Evolutionary conservation across 2,113 vertebrate species (phyloP).

Genomic region (Oreochromis aureus): DNA sequence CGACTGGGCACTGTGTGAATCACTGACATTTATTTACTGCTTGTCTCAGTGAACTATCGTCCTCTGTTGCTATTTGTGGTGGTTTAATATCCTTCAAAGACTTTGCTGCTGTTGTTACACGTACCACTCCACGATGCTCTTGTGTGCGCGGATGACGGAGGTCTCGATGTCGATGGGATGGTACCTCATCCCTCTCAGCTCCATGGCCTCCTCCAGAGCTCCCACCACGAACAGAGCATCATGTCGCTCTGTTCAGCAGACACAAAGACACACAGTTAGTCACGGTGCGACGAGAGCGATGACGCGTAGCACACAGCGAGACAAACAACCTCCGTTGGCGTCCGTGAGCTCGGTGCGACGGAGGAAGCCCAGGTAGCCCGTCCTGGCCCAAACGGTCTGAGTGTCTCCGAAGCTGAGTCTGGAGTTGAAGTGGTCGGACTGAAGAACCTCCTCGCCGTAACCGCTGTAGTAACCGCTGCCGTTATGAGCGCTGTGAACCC

Average conservation of each 20-base stretch:
- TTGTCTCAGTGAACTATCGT: neutral
- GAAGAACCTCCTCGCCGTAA: slow-evolving; percentile 93
- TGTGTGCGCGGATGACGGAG: slow-evolving; percentile 94
- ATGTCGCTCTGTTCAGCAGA: slow-evolving; percentile 80
- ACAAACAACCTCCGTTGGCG: slow-evolving; percentile 84
- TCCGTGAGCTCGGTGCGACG: slow-evolving; percentile 95
- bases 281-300: accelerated
- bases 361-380: slow-evolving; percentile 95
- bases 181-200: slow-evolving; percentile 95
- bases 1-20: neutral
- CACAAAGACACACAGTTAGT: neutral
- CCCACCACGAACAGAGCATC: slow-evolving; percentile 97
- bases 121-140: slow-evolving; percentile 97
- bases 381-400: slow-evolving; percentile 91
- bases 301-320: accelerated
- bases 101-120: neutral
- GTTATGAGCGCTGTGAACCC: slow-evolving; percentile 96
- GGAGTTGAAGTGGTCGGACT: slow-evolving; percentile 96
- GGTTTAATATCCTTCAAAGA: neutral
- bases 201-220: slow-evolving; percentile 97
- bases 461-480: slow-evolving; percentile 97
- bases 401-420: slow-evolving; percentile 95
- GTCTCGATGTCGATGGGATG: slow-evolving; percentile 99
- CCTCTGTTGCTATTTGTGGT: neutral
- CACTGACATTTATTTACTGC: neutral